phyloP scores from a whole-genome alignment of 2,113 vertebrate genomes.

The Desmodus rotundus region DNA sequence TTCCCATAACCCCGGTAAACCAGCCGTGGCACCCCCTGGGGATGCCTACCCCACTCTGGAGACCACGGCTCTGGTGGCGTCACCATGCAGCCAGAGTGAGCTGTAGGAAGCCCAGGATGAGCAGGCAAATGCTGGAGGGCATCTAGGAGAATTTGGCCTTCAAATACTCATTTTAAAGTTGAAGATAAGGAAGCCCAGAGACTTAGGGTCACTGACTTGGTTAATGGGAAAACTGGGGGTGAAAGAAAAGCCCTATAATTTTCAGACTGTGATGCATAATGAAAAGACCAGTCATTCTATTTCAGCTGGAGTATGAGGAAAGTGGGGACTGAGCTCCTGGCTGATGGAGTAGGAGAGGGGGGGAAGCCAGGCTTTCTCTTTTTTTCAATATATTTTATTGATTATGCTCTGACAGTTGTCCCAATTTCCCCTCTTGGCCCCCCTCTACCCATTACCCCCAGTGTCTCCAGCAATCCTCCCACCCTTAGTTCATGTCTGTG shows the following conservation, averaged over 20 bases:
- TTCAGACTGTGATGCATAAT: too few species aligned
- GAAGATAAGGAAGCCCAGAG: not conserved
- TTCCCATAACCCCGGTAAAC: too few species aligned
- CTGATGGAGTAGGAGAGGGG: not conserved
- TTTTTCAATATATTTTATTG: too few species aligned
- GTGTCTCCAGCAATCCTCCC: too few species aligned
- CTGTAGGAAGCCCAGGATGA: not conserved
- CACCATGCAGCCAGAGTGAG: accelerated
- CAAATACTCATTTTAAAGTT: not conserved
- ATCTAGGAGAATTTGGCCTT: not conserved
- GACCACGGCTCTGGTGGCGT: not conserved
- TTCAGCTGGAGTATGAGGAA: not conserved
- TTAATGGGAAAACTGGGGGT: not conserved
- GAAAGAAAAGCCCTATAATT: not conserved
- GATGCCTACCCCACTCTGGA: not conserved
- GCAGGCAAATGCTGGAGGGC: not conserved
- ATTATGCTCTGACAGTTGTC: too few species aligned
- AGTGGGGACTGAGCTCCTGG: not conserved
- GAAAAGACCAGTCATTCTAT: not conserved
- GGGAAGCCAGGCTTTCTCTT: not conserved
- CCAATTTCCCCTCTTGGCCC: too few species aligned
- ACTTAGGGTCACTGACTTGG: too few species aligned
- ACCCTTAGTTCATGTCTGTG: too few species aligned
- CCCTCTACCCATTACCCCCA: too few species aligned
- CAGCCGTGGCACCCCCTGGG: not conserved